Conservation (phyloP, 2,797 vertebrate genomes). For the Kryptolebias ocellatus region DNA sequence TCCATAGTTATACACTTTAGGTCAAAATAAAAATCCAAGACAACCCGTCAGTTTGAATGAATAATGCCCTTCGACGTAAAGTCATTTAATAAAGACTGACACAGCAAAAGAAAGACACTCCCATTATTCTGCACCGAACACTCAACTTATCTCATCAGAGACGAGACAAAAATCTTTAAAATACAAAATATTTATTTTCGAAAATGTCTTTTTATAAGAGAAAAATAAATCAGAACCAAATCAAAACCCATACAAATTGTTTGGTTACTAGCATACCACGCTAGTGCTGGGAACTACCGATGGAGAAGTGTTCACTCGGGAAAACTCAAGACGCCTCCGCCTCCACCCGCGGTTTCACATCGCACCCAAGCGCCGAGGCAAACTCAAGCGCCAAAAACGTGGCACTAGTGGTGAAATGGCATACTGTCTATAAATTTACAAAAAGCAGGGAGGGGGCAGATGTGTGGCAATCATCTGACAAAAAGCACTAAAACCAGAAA, state of each 20-base stretch:
- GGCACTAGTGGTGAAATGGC: slow-evolving; percentile 76
- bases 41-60: slow-evolving; percentile 51
- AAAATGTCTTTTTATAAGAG: slow-evolving; percentile 81
- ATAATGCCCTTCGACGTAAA: slow-evolving; percentile 65
- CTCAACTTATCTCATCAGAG: slow-evolving; percentile 41
- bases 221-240: slow-evolving; percentile 59
- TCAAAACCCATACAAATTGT: slow-evolving; percentile 79
- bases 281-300: slow-evolving; percentile 79
- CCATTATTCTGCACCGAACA: slow-evolving; percentile 13
- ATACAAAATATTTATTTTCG: slow-evolving; percentile 86
- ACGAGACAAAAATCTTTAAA: slow-evolving; percentile 76
- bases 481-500: slow-evolving; percentile 62
- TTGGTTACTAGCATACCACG: slow-evolving; percentile 79
- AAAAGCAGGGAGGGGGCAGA: slow-evolving; percentile 49
- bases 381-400: slow-evolving; percentile 65
- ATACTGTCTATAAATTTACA: slow-evolving; percentile 56
- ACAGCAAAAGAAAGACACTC: slow-evolving; percentile 42
- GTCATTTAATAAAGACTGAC: slow-evolving; percentile 31
- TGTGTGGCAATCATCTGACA: slow-evolving; percentile 60
- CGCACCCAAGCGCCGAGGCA: slow-evolving; percentile 69
- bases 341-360: slow-evolving; percentile 49
- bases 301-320: slow-evolving; percentile 65
- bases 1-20: slow-evolving; percentile 1
- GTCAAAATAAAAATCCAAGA: slow-evolving; percentile 37
- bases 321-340: slow-evolving; percentile 51